phyloP scores from a whole-genome alignment of 2,888 invertebrate species.

The Oscheius sp. region DNA sequence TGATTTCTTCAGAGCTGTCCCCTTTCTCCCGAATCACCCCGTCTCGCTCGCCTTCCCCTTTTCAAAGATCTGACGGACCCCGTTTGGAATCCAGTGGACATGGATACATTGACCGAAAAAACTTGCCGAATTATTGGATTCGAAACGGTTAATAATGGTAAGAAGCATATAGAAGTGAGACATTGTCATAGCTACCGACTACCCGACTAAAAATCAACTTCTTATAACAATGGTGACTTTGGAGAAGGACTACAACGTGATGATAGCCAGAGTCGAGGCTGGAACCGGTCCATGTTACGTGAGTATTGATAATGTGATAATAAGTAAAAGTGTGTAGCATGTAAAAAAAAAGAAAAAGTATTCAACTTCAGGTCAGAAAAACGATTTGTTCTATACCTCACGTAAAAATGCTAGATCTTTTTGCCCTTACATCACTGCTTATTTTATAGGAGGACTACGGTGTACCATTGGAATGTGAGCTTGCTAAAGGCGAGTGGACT shows the following conservation, averaged over 20 bases:
- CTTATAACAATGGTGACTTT: background rate
- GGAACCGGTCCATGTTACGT: conserved; percentile 13
- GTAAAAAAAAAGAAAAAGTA: no score
- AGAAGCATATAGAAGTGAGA: no score
- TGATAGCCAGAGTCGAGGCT: background rate
- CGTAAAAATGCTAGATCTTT: no score
- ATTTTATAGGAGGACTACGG: conserved; percentile 14
- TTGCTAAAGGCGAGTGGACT: background rate
- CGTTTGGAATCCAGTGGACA: background rate
- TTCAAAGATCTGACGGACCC: background rate
- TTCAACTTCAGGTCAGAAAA: no score
- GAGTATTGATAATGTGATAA: background rate
- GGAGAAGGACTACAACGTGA: conserved; percentile 9
- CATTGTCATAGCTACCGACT: background rate
- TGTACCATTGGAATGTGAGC: conserved; percentile 4
- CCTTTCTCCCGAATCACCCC: background rate
- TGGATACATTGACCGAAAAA: background rate
- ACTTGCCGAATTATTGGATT: conserved; percentile 16
- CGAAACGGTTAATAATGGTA: conserved; percentile 13
- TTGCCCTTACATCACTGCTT: background rate
- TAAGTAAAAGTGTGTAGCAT: no score
- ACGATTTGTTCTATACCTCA: no score
- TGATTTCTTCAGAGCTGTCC: background rate
- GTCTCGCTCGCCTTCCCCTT: conserved; percentile 4
- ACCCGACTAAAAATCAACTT: background rate